Evolutionary conservation across 2,113 vertebrate genomes (phyloP).

Genomic region (Okapia johnstoni): DNA sequence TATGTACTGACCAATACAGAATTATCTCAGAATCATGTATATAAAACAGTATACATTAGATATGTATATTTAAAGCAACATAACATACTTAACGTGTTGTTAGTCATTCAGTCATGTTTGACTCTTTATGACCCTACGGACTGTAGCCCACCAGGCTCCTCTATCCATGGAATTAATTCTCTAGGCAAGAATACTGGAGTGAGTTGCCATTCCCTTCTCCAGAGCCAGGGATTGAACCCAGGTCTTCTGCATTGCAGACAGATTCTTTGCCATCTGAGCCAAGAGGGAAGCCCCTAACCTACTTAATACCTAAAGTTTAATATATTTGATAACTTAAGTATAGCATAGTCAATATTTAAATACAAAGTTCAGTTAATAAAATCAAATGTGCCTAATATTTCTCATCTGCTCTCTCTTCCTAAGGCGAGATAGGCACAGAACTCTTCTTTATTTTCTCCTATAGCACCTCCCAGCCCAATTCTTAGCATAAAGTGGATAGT

Average conservation of each 20-base stretch:
- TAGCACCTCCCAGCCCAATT: neutral
- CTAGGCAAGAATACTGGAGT: neutral
- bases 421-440: neutral
- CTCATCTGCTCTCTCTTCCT: neutral
- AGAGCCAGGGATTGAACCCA: neutral
- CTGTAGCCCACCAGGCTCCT: neutral
- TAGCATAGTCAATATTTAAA: neutral
- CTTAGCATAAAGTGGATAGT: neutral
- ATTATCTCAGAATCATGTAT: neutral
- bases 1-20: neutral
- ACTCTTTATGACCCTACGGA: neutral
- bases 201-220: neutral
- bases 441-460: neutral
- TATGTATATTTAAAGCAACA: neutral
- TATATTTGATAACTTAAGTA: neutral
- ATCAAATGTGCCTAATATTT: conserved; percentile 1
- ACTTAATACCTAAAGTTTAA: neutral
- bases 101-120: neutral
- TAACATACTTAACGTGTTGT: neutral
- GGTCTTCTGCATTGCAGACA: neutral
- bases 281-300: neutral
- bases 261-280: neutral
- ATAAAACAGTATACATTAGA: conserved; percentile 4
- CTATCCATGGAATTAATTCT: neutral
- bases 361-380: neutral